Evolutionary conservation across 2,797 vertebrate species (phyloP).

Genomic region (Euphonia xanthogaster): DNA sequence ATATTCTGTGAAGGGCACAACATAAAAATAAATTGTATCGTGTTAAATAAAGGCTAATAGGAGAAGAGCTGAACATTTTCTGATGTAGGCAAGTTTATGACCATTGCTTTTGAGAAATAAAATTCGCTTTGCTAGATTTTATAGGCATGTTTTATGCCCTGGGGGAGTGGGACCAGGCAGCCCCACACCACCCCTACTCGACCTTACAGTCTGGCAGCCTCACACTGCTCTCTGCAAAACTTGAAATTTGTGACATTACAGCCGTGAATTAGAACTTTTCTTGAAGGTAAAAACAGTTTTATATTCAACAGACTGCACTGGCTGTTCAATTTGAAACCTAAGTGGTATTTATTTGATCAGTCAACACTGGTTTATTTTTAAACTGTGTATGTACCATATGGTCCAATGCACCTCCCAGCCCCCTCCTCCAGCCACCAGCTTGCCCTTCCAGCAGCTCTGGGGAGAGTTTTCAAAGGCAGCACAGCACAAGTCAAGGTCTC

Average conservation of each 20-base stretch:
- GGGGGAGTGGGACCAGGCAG: not conserved
- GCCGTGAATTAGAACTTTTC: slow-evolving; percentile 43
- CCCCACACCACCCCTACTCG: not conserved
- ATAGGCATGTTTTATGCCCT: not conserved
- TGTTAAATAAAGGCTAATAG: slow-evolving; percentile 50
- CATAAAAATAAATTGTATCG: slow-evolving; percentile 48
- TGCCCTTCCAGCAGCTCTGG: not conserved
- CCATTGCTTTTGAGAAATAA: slow-evolving; percentile 35
- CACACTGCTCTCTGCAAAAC: not conserved
- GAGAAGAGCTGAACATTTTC: not conserved
- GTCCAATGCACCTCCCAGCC: not conserved
- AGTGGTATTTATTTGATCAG: slow-evolving; percentile 53
- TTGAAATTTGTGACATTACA: slow-evolving; percentile 7
- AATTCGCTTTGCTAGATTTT: slow-evolving; percentile 24
- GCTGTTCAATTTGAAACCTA: slow-evolving; percentile 33
- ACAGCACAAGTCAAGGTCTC: not conserved
- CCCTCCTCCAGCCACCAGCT: not conserved
- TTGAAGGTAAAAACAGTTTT: slow-evolving; percentile 43
- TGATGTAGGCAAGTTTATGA: not conserved
- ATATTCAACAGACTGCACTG: slow-evolving; percentile 37
- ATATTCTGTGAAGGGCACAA: slow-evolving; percentile 35
- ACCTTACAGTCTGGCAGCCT: not conserved
- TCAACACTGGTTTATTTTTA: slow-evolving; percentile 50
- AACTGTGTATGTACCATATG: not conserved
- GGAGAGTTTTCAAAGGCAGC: not conserved